A percentile compares a stretch with the other conserved stretches of the same genome.
These are phyloP conservation scores for Fopius arisanus DNA, from an alignment of 1,140 invertebrate genomes.

Conservation along the genomic window DNA sequence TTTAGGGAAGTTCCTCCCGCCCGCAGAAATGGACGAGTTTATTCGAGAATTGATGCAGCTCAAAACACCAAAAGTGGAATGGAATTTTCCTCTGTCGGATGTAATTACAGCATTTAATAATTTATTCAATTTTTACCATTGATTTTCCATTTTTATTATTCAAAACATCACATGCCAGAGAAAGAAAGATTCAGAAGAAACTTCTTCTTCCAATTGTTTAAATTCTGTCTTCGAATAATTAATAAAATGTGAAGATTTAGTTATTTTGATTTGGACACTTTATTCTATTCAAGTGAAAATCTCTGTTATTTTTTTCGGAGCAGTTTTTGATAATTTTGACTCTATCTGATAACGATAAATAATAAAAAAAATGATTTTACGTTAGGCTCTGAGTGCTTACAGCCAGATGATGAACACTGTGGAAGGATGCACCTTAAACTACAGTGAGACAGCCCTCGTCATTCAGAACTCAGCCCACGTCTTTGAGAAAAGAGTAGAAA, in stretches of 20 bases:
- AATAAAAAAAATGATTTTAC: not conserved
- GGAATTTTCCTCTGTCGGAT: not conserved
- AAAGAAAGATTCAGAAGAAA: too few relatives aligned
- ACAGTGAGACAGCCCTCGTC: slow-evolving; percentile 54
- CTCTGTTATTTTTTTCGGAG: too few relatives aligned
- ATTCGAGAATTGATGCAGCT: not conserved
- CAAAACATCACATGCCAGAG: not conserved
- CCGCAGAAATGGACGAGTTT: not conserved
- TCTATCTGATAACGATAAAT: not conserved
- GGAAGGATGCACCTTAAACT: slow-evolving; percentile 42
- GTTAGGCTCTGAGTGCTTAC: not conserved
- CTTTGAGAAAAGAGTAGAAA: slow-evolving; percentile 53
- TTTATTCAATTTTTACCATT: not conserved
- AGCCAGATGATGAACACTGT: not conserved
- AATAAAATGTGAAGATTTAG: too few relatives aligned
- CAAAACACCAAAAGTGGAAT: not conserved
- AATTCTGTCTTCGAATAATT: too few relatives aligned
- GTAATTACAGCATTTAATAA: not conserved
- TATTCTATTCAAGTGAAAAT: too few relatives aligned
- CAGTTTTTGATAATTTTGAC: too few relatives aligned
- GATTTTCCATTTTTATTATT: not conserved
- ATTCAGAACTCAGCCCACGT: slow-evolving; percentile 56
- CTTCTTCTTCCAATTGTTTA: too few relatives aligned
- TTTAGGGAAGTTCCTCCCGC: not conserved
- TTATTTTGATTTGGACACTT: too few relatives aligned